phyloP scores from a whole-genome alignment of 2,113 vertebrate species.

The Oostethus manadensis region DNA sequence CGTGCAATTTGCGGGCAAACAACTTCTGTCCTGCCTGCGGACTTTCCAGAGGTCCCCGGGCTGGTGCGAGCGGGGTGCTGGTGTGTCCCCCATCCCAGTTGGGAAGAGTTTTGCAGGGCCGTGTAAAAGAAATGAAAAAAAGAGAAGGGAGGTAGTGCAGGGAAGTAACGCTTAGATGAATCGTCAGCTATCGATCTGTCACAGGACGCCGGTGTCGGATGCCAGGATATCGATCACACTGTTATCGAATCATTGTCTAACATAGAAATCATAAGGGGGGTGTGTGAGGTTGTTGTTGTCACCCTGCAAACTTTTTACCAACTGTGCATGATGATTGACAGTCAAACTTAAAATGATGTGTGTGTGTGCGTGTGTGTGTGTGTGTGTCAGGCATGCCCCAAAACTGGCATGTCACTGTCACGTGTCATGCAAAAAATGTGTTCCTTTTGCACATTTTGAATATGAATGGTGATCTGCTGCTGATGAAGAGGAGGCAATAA shows the following conservation, averaged over 20 bases:
- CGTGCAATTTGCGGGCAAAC: constrained; percentile 34
- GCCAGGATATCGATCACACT: constrained; percentile 62
- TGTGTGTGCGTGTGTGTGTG: constrained; percentile 25
- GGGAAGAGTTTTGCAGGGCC: constrained; percentile 29
- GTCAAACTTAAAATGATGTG: not conserved
- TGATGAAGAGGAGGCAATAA: not conserved
- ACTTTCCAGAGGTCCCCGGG: constrained; percentile 38
- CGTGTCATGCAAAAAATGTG: constrained; percentile 2
- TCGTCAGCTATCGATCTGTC: constrained; percentile 66
- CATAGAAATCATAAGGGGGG: not conserved
- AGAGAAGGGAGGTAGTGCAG: constrained; percentile 25
- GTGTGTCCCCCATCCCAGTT: constrained; percentile 2
- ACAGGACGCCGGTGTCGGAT: constrained; percentile 64
- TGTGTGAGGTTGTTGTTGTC: constrained; percentile 15
- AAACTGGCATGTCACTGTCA: constrained; percentile 39
- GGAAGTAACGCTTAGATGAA: constrained; percentile 44
- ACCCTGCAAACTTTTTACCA: constrained; percentile 52
- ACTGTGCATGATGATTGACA: constrained; percentile 5
- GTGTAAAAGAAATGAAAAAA: too few species aligned
- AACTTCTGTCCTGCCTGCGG: constrained; percentile 52
- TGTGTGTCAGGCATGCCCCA: constrained; percentile 23
- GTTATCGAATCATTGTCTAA: constrained; percentile 52
- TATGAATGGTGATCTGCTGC: not conserved
- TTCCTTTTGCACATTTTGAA: not conserved
- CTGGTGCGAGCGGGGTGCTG: constrained; percentile 18